These are phyloP conservation scores for Gryon sp. DNA, from an alignment of 1,140 invertebrate species.

Conservation along the genomic window DNA sequence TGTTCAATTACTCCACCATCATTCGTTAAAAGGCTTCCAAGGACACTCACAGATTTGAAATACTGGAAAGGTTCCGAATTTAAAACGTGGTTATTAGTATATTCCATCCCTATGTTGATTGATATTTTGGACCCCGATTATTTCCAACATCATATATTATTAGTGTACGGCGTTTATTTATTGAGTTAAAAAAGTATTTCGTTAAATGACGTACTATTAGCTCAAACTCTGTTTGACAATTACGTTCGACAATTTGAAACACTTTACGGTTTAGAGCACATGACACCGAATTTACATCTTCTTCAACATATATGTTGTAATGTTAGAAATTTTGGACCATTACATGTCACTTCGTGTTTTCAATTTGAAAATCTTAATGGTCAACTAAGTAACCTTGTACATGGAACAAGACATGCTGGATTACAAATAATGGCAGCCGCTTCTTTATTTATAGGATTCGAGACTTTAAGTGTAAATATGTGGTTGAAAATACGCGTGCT, in stretches of 20 bases:
- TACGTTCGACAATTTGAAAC: constrained; percentile 7
- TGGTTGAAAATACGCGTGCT: not conserved
- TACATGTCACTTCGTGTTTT: constrained; percentile 11
- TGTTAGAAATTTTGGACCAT: constrained; percentile 17
- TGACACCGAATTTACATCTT: constrained; percentile 8
- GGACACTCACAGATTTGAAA: constrained; percentile 57
- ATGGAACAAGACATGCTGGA: constrained; percentile 10
- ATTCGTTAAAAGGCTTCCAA: constrained; percentile 34
- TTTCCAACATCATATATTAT: too few species aligned
- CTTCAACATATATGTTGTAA: not conserved
- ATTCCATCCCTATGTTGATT: constrained; percentile 54
- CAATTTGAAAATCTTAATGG: constrained; percentile 14
- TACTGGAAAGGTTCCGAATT: too few species aligned
- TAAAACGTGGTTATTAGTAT: constrained; percentile 48
- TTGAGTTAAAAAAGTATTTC: too few species aligned
- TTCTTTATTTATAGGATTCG: constrained; percentile 6
- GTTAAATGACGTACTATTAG: too few species aligned
- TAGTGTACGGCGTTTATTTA: too few species aligned
- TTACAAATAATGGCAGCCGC: not conserved
- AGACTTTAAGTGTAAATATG: constrained; percentile 5
- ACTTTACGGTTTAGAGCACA: not conserved
- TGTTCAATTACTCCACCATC: constrained; percentile 16
- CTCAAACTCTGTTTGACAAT: too few species aligned
- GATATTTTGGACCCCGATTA: constrained; percentile 42
- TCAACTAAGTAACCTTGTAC: not conserved